Evolutionary conservation across 2,797 vertebrate species (phyloP), one percentile per base, ranked within the genome.

Genomic region (Astyanax mexicanus): DNA sequence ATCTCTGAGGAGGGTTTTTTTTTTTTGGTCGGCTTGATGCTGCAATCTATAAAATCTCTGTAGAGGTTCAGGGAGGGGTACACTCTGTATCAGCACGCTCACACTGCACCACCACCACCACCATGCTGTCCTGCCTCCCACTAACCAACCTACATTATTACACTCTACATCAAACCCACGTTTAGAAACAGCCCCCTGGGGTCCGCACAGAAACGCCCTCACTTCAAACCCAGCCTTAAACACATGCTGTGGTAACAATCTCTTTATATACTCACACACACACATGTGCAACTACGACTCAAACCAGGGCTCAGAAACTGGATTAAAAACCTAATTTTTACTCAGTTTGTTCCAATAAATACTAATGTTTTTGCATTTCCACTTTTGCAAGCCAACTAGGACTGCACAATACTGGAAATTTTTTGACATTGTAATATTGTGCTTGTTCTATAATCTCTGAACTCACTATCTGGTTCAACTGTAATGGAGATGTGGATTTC

Each of bases 31-130:
- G 11, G 11, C 52, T 64, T 10, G n/a, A 73, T 64, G 42, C 49
- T 69, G 54, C n/a, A 64, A 58, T 40, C 72, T 49, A 69, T 79
- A 74, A 74, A 69, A 55, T 45, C 65, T 54, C 71, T 29, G 37
- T 27, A 4, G 37, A 73, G 27, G 25, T 51, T n/a, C 55, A 49
- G 40, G 4, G 21, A 57, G 54, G 12, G 32, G 62, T 57, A 17
- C 17, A 25, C 45, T 52, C 6, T 66, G 42, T 45, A 47, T 45
- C 45, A 44, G 66, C 21, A 11, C n/a, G 67, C 42, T 49, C 40
- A 37, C 42, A 40, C 3, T 37, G 27, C 27, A 67, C 27, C 40
- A 67, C 15, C 12, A 11, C 17, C 32, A 6, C n/a, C n/a, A n/a
- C n/a, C n/a, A n/a, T n/a, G n/a, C 5, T 32, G 17, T 65, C 25